These are phyloP conservation scores for Rattus rattus DNA, from an alignment of 2,113 vertebrate species.

Conservation along the genomic window DNA sequence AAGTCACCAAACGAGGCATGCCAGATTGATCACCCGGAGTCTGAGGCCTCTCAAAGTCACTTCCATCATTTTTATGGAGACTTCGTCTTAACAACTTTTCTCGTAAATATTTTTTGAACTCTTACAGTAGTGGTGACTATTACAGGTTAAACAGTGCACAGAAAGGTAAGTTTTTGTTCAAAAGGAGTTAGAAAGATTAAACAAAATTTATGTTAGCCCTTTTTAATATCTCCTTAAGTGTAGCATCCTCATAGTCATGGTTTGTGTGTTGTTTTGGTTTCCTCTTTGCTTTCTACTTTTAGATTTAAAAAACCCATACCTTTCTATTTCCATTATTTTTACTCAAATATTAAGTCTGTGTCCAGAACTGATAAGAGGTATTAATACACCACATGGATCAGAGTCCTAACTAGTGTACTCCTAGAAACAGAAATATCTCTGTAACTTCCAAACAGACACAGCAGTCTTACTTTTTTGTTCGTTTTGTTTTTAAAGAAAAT, in stretches of 20 bases:
- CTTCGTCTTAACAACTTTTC: neutral
- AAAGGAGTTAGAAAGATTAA: constrained; percentile 4
- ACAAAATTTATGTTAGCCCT: constrained; percentile 26
- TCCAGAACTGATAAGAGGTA: neutral
- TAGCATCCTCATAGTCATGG: neutral
- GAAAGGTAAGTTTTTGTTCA: neutral
- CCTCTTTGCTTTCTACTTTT: neutral
- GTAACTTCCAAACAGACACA: neutral
- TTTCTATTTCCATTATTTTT: neutral
- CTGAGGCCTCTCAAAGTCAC: neutral
- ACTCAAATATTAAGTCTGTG: neutral
- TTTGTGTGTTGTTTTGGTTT: constrained; percentile 32
- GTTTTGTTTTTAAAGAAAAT: neutral
- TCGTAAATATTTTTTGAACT: constrained; percentile 41
- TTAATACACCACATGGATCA: neutral
- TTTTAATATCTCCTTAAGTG: constrained; percentile 28
- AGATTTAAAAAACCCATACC: constrained; percentile 30
- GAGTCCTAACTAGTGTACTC: neutral
- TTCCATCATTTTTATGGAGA: neutral
- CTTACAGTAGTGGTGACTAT: neutral
- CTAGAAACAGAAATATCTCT: neutral
- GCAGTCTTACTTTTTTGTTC: neutral
- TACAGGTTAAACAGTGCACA: neutral
- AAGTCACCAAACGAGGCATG: neutral
- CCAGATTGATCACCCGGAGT: neutral